These are phyloP conservation scores for Adrianichthys oophorus DNA, from an alignment of 2,797 vertebrate species.

Conservation along the genomic window DNA sequence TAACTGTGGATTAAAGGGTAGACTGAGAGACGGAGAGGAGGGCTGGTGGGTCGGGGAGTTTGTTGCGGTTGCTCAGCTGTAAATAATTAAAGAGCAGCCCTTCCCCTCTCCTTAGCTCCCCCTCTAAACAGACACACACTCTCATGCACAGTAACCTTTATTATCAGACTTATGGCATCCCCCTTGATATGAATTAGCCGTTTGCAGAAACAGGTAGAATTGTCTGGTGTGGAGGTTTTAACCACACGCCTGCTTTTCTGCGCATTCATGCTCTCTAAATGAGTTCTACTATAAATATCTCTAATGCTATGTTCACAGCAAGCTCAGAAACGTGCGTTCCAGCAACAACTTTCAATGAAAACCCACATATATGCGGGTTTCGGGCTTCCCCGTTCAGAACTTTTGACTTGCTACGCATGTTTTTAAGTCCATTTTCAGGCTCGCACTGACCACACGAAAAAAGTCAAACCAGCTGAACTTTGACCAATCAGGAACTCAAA, in stretches of 20 bases:
- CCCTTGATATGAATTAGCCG: conserved; percentile 58
- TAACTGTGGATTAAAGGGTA: conserved; percentile 79
- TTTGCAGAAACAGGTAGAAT: conserved; percentile 60
- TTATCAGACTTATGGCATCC: conserved; percentile 59
- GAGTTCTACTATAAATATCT: neutral
- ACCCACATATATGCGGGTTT: too few relatives aligned
- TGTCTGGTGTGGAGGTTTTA: conserved; percentile 15
- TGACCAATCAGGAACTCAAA: too few relatives aligned
- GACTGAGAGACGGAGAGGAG: conserved; percentile 16
- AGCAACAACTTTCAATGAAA: too few relatives aligned
- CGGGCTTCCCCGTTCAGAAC: too few relatives aligned
- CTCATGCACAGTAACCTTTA: conserved; percentile 32
- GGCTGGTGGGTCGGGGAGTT: conserved; percentile 28
- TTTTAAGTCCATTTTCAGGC: too few relatives aligned
- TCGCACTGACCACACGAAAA: too few relatives aligned
- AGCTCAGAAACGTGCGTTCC: too few relatives aligned
- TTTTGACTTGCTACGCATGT: too few relatives aligned
- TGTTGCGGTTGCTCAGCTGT: conserved; percentile 66
- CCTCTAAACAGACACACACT: conserved; percentile 9
- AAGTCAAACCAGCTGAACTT: too few relatives aligned
- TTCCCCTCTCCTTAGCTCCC: conserved; percentile 25
- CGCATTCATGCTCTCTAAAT: neutral
- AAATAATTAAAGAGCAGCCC: conserved; percentile 68
- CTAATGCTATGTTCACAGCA: too few relatives aligned
- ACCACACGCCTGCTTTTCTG: too few relatives aligned